A percentile compares a stretch with the other conserved stretches of the same genome.
Evolutionary conservation across 1,140 invertebrate genomes (phyloP).

Genomic region (Galleria mellonella): DNA sequence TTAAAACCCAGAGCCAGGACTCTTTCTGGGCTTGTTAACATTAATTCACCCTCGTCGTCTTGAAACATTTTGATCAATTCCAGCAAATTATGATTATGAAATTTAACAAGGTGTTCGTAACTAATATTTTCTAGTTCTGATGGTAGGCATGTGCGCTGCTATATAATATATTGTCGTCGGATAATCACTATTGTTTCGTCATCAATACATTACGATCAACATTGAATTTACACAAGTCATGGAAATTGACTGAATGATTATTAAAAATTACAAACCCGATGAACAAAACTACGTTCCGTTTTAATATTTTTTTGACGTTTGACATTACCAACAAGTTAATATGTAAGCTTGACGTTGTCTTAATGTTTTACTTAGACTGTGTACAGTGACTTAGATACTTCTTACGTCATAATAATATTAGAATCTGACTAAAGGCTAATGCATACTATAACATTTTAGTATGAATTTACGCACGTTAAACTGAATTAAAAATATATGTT

Average conservation of each 20-base stretch:
- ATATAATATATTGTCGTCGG: constrained; percentile 6
- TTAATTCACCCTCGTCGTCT: constrained; percentile 51
- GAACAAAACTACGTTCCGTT: constrained; percentile 38
- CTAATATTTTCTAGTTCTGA: constrained; percentile 15
- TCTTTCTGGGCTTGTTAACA: constrained; percentile 41
- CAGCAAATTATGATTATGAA: neutral
- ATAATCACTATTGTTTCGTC: constrained; percentile 21
- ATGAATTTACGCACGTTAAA: no score
- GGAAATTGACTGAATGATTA: constrained; percentile 14
- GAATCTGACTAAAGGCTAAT: no score
- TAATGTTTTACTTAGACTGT: no score
- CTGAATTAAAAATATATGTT: no score
- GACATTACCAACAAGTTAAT: no score
- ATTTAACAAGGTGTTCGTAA: constrained; percentile 1
- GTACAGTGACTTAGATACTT: no score
- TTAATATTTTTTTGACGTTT: constrained; percentile 29
- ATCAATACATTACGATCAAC: constrained; percentile 42
- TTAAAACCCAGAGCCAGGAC: constrained; percentile 50
- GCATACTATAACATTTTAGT: no score
- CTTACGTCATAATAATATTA: no score
- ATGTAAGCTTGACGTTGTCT: no score
- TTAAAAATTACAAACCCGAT: constrained; percentile 14
- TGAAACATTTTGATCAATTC: constrained; percentile 44
- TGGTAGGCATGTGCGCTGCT: constrained; percentile 25
- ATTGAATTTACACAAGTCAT: constrained; percentile 69